Percentiles rank a stretch among this genome's conserved stretches.
These are phyloP conservation scores for Baryphthengus martii DNA, from an alignment of 2,113 vertebrate species.

Conservation along the genomic window DNA sequence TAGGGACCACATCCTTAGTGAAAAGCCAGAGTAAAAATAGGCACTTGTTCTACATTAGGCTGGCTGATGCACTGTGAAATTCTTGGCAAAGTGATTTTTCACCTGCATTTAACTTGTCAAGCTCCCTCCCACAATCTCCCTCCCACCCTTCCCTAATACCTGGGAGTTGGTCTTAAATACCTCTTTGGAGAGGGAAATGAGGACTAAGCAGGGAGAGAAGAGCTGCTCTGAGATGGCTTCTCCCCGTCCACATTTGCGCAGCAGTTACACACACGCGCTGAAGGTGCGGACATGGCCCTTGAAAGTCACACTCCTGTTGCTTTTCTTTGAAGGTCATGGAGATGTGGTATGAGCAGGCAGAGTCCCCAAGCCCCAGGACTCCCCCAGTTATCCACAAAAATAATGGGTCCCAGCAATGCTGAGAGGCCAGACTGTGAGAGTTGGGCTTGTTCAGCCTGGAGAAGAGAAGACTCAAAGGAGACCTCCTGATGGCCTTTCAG, in stretches of 20 bases:
- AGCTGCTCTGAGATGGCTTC: background rate
- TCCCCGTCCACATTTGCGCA: background rate
- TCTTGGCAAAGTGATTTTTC: background rate
- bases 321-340: background rate
- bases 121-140: background rate
- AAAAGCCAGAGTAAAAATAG: background rate
- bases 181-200: background rate
- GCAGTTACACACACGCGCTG: background rate
- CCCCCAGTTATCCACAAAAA: background rate
- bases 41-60: background rate
- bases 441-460: background rate
- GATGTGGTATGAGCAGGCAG: background rate
- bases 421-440: background rate
- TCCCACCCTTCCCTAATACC: background rate
- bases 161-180: background rate
- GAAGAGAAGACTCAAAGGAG: background rate
- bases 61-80: background rate
- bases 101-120: background rate
- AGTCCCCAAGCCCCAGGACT: background rate
- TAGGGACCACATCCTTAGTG: background rate
- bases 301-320: background rate
- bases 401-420: background rate
- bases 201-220: background rate
- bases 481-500: background rate
- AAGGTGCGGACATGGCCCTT: background rate